A percentile compares a stretch with the other conserved stretches of the same genome.
Conservation (phyloP, 2,797 vertebrate genomes). For the Sandelia bainsii region DNA sequence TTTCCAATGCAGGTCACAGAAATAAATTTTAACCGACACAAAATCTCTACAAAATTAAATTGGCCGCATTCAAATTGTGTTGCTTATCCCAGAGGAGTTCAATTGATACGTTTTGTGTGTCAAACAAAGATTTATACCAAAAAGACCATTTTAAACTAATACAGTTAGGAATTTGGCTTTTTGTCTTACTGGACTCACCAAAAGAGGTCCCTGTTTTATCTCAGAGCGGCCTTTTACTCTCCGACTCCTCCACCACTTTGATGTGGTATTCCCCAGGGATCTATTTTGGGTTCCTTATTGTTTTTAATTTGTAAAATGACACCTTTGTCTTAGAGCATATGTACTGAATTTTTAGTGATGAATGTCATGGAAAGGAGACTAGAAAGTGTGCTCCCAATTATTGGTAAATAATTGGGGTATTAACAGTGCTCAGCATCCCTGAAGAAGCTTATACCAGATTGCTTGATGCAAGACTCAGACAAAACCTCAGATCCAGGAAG, state of each 20-base stretch:
- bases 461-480: not conserved
- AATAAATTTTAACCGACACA: constrained; percentile 43
- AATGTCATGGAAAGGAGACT: not conserved
- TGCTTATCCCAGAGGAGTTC: constrained; percentile 36
- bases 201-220: too few relatives aligned
- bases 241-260: too few relatives aligned
- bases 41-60: constrained; percentile 27
- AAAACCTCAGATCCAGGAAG: not conserved
- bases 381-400: not conserved
- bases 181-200: too few relatives aligned
- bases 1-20: constrained; percentile 8
- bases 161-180: too few relatives aligned
- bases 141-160: too few relatives aligned
- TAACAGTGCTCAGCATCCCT: not conserved
- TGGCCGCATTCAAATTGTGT: constrained; percentile 22
- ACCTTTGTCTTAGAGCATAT: too few relatives aligned
- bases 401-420: too few relatives aligned
- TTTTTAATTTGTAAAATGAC: too few relatives aligned
- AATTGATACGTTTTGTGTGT: constrained; percentile 33
- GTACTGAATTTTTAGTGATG: too few relatives aligned
- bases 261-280: too few relatives aligned
- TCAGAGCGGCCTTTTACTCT: too few relatives aligned
- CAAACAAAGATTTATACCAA: constrained; percentile 4
- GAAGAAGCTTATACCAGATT: not conserved
- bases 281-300: too few relatives aligned